Evolutionary conservation across 2,113 vertebrate species (phyloP).

Genomic region (Heloderma charlesbogerti): DNA sequence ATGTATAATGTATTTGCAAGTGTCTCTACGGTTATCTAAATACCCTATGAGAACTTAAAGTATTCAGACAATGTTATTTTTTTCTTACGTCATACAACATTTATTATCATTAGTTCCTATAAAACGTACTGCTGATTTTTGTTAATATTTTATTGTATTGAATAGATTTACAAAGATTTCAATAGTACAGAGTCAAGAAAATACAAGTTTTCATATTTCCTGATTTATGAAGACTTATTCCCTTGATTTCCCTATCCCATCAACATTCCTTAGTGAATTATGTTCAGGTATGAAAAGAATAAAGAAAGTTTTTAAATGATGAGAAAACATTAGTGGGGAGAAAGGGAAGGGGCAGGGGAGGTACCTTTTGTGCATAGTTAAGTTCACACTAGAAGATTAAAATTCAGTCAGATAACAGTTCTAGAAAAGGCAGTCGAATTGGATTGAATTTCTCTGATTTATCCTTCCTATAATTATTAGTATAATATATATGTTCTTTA

Average conservation of each 20-base stretch:
- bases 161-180: neutral
- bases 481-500: neutral
- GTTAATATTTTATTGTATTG: neutral
- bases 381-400: too few relatives aligned
- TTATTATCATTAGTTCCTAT: neutral
- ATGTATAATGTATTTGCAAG: neutral
- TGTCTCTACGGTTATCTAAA: neutral
- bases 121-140: neutral
- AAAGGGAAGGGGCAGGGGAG: too few relatives aligned
- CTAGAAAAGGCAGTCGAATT: neutral
- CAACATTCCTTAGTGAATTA: neutral
- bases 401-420: neutral
- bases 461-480: neutral
- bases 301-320: neutral
- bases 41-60: neutral
- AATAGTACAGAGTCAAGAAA: neutral
- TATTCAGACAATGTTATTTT: too few relatives aligned
- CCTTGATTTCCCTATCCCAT: neutral
- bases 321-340: neutral
- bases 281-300: neutral
- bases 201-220: neutral
- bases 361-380: neutral
- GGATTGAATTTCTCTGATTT: neutral
- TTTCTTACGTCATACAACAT: neutral
- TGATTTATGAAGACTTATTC: neutral